Evolutionary conservation across 2,113 vertebrate species (phyloP).

Genomic region (Chaenogobius annularis): DNA sequence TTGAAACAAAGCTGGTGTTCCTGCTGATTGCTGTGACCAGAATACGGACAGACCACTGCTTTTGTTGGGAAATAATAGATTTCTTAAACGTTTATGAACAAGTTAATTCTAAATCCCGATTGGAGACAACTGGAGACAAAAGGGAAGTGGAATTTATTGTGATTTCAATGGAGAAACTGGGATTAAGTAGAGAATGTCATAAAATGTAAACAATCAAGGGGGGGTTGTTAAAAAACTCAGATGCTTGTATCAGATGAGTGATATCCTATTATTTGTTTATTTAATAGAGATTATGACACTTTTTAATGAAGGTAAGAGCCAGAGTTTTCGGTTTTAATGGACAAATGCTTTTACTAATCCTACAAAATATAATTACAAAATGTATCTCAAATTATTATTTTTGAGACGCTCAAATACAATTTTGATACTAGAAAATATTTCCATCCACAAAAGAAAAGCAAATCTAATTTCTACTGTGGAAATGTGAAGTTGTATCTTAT

Average conservation of each 20-base stretch:
- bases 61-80: not conserved
- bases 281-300: no score
- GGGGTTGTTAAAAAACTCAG: not conserved
- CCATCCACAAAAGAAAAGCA: no score
- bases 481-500: no score
- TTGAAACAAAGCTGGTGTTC: conserved; percentile 34
- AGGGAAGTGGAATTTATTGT: not conserved
- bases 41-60: conserved; percentile 1
- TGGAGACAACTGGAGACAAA: not conserved
- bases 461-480: no score
- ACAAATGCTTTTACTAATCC: no score
- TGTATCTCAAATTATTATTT: no score
- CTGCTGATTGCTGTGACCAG: conserved; percentile 7
- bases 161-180: not conserved
- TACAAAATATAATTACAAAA: no score
- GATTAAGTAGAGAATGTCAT: not conserved
- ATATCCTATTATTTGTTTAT: not conserved
- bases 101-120: not conserved
- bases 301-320: no score
- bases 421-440: no score
- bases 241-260: not conserved
- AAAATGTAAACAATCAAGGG: not conserved
- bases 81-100: not conserved
- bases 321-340: no score
- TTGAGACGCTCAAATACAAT: no score